phyloP scores from a whole-genome alignment of 1,140 invertebrate species.

The Drosophila nikananu region DNA sequence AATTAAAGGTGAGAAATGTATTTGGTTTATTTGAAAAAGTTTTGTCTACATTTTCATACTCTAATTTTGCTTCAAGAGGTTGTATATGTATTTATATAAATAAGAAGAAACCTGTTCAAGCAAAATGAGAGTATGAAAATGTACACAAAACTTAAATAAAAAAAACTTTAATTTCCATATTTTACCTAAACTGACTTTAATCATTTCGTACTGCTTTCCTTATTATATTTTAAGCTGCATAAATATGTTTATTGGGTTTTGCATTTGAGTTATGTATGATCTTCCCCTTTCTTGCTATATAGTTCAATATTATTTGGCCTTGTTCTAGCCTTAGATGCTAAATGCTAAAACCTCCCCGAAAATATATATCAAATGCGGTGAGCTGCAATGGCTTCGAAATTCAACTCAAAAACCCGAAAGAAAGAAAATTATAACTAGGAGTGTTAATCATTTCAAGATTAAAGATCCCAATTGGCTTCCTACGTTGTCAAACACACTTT shows the following conservation, averaged over 20 bases:
- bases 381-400: not conserved
- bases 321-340: conserved; percentile 9
- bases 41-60: not conserved
- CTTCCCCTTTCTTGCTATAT: not conserved
- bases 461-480: not conserved
- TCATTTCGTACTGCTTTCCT: not conserved
- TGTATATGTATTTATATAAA: no score
- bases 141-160: no score
- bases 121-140: no score
- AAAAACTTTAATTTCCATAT: no score
- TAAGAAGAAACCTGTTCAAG: no score
- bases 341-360: not conserved
- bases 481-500: not conserved
- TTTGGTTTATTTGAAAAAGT: no score
- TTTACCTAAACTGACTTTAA: not conserved
- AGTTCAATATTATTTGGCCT: conserved; percentile 3
- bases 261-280: not conserved
- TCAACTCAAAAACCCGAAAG: not conserved
- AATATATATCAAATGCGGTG: not conserved
- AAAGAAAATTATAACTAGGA: not conserved
- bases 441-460: not conserved
- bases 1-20: not conserved
- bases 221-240: not conserved
- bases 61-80: not conserved
- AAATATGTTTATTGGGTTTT: not conserved